These are phyloP conservation scores for Aegypius monachus DNA, from an alignment of 2,113 vertebrate genomes.

Conservation along the genomic window DNA sequence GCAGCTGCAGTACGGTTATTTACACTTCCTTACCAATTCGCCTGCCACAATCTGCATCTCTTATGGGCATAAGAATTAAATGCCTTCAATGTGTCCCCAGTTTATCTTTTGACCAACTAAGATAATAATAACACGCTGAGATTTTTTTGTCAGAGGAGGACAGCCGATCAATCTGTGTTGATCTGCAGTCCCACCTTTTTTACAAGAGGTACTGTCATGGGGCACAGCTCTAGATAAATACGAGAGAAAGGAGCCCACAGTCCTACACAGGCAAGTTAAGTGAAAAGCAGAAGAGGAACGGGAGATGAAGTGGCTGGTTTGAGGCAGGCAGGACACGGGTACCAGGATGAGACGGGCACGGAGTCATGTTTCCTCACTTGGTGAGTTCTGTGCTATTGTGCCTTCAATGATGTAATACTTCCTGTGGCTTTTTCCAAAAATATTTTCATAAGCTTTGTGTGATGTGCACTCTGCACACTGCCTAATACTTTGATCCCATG, in stretches of 20 bases:
- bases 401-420: not conserved
- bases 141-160: not conserved
- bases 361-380: not conserved
- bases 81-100: not conserved
- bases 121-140: not conserved
- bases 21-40: not conserved
- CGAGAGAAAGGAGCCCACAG: not conserved
- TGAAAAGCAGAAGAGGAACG: not conserved
- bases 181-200: not conserved
- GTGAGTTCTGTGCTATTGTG: not conserved
- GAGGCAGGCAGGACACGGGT: not conserved
- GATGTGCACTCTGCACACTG: not conserved
- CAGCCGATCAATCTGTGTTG: accelerated
- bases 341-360: accelerated
- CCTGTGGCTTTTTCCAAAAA: not conserved
- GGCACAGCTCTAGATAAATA: not conserved
- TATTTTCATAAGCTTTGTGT: slow-evolving; percentile 8
- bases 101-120: not conserved
- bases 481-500: not conserved
- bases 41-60: not conserved
- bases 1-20: not conserved
- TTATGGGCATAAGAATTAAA: not conserved
- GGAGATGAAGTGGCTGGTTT: not conserved
- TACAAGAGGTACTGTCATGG: accelerated
- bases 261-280: not conserved